These are phyloP conservation scores for Drosophila tripunctata DNA, from an alignment of 2,888 invertebrate species.

Conservation along the genomic window DNA sequence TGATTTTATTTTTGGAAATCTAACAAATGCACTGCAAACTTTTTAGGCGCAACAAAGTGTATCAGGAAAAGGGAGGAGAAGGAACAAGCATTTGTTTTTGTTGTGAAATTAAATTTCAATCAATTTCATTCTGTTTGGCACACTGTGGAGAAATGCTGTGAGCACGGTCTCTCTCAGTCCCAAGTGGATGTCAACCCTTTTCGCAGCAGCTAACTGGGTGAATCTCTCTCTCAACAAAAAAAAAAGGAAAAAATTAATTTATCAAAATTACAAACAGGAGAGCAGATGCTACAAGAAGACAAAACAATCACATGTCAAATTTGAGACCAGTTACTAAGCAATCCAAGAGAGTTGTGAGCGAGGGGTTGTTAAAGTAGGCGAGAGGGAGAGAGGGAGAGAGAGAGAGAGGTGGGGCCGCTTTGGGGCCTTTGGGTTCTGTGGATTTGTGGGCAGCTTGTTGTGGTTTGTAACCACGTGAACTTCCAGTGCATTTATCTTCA, in stretches of 20 bases:
- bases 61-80: constrained; percentile 59
- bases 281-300: constrained; percentile 59
- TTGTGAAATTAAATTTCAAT: constrained; percentile 76
- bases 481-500: constrained; percentile 81
- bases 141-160: constrained; percentile 10
- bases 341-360: constrained; percentile 24
- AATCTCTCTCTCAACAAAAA: constrained; percentile 77
- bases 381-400: not conserved
- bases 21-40: constrained; percentile 42
- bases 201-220: constrained; percentile 32
- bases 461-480: constrained; percentile 70
- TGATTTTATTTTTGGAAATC: constrained; percentile 10
- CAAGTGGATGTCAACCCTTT: constrained; percentile 77
- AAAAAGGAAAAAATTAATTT: constrained; percentile 81
- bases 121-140: constrained; percentile 56
- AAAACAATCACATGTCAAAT: constrained; percentile 82
- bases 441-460: constrained; percentile 69
- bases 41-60: constrained; percentile 56
- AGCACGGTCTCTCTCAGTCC: constrained; percentile 37
- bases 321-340: constrained; percentile 74
- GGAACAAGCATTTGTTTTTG: constrained; percentile 48
- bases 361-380: not conserved
- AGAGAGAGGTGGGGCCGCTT: constrained; percentile 31
- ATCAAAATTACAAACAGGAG: constrained; percentile 40
- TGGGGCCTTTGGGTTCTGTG: constrained; percentile 42